Percentiles rank a stretch among this genome's conserved stretches.
phyloP scores from a whole-genome alignment of 2,888 invertebrate genomes.

The Cordilura impudica region DNA sequence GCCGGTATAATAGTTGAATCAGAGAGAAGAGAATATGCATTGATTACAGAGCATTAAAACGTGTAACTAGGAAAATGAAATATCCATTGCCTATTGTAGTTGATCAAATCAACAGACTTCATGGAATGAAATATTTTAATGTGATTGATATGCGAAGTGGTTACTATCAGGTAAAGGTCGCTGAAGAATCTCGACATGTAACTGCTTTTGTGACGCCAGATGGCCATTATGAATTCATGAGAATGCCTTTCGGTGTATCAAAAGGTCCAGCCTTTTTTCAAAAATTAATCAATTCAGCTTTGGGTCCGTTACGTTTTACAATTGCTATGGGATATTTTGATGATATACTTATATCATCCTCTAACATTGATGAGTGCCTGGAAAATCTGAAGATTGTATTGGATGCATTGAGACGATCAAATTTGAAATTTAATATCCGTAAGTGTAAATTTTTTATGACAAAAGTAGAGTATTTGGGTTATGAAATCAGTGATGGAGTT shows the following conservation, averaged over 20 bases:
- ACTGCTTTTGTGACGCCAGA: no score
- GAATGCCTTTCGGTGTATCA: constrained; percentile 29
- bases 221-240: constrained; percentile 13
- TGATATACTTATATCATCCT: no score
- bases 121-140: constrained; percentile 20
- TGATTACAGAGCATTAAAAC: no score
- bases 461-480: background rate
- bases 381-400: constrained; percentile 22
- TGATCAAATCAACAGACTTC: constrained; percentile 6
- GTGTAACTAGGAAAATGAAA: constrained; percentile 62
- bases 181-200: no score
- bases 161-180: no score
- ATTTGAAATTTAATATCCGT: constrained; percentile 14
- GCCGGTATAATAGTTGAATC: constrained; percentile 20
- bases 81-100: constrained; percentile 60
- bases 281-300: constrained; percentile 57
- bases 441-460: background rate
- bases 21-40: no score
- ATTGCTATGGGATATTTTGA: constrained; percentile 32
- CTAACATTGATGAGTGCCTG: background rate
- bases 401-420: constrained; percentile 8
- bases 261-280: constrained; percentile 67
- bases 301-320: constrained; percentile 9
- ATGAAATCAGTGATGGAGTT: background rate
- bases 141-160: no score